Evolutionary conservation across 2,113 vertebrate genomes (phyloP).

Genomic region (Mesocricetus auratus): DNA sequence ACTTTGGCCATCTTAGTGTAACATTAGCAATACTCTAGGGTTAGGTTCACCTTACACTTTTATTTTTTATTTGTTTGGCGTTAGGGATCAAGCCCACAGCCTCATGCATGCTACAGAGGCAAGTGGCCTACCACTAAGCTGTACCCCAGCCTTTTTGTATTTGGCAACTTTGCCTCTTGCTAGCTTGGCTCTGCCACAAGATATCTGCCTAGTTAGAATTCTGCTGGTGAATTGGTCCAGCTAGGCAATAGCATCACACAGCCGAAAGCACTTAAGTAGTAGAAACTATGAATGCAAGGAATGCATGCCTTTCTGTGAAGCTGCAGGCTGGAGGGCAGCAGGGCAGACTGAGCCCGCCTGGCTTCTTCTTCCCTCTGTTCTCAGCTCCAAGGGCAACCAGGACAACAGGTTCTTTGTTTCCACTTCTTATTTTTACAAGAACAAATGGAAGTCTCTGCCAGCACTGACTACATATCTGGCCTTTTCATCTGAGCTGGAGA

Average conservation of each 20-base stretch:
- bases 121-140: background rate
- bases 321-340: background rate
- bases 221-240: background rate
- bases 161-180: background rate
- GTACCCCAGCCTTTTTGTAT: background rate
- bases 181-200: background rate
- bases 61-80: background rate
- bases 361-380: conserved; percentile 56
- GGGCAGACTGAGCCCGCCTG: background rate
- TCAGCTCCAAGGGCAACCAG: conserved; percentile 58
- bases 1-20: background rate
- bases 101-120: background rate
- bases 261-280: background rate
- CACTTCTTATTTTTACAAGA: conserved; percentile 72
- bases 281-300: background rate
- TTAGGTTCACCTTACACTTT: background rate
- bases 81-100: background rate
- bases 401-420: conserved; percentile 79
- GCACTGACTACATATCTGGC: conserved; percentile 38
- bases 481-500: conserved; percentile 68
- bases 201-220: conserved; percentile 23
- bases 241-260: background rate
- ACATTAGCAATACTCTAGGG: background rate
- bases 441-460: conserved; percentile 61
- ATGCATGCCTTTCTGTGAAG: background rate